Base-by-base conservation (phyloP, 2,888 invertebrate species). In the Carcina quercana region DNA sequence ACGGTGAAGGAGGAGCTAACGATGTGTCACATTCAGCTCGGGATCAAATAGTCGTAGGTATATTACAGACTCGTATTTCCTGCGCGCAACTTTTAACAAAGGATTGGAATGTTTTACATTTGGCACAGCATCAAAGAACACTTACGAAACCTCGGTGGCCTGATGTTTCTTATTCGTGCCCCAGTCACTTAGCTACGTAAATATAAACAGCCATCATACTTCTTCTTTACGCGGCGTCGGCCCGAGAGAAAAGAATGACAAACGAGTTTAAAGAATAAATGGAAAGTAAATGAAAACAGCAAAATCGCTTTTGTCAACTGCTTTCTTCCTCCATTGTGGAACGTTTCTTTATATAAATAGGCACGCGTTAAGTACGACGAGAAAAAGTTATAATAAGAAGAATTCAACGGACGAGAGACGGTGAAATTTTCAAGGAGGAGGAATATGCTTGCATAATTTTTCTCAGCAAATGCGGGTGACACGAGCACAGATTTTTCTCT, bases 221-320 rank as follows among this genome's bases (percentile, higher is more conserved):
- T 73, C 72, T 72, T 72, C 71, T 70, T 69, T 67, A 63, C 66
- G 65, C 67, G 63, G n/a, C 64, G 59, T 54, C 66, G 59, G 45
- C 48, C 59, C 59, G 60, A 63, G 67, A 68, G 67, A 73, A 74
- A 73, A 72, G 74, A 76, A 75, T 76, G 75, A 76, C 74, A 75
- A 78, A 76, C 70, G 75, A 74, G 75, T 71, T 73, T 38, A 48
- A 70, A 72, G 68, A 70, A 76, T 74, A 75, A 78, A 76, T 78
- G 72, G 73, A 73, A 74, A 75, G 76, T 76, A 76, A 76, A 78
- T 76, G 74, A 78, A 75, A 73, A 76, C 73, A 69, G 72, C 59
- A 67, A 73, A 76, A 74, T 76, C 73, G 66, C 71, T 69, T 76
- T 76, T 74, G 71, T 73, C 70, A 69, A 67, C 66, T 66, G 71